Base-by-base conservation (phyloP, 2,797 vertebrate genomes). In the Uromys caudimaculatus region DNA sequence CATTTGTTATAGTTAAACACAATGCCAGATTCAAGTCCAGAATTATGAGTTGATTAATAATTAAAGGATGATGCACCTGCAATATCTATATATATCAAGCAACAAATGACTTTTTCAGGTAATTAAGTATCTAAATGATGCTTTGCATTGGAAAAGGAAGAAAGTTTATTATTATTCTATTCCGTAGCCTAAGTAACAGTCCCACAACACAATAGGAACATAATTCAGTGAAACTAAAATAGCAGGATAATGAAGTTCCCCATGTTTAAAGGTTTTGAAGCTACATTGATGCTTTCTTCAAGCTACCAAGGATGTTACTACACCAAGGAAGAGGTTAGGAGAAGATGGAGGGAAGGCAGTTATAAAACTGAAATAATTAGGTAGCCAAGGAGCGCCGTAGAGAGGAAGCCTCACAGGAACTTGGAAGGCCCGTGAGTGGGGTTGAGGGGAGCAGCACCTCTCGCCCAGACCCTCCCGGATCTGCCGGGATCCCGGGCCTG, bases 21-120 rank as follows among this genome's bases (percentile, higher is more conserved):
- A 96, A 95, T 96, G 35, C 19, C 58, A 91, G 41, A 90, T 90
- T 90, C 94, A 95, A 88, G n/a, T 93, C 16, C 27, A 64, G 93
- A 97, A 96, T 97, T 95, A 96, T 90, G 41, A 97, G 90, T 91
- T 84, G 90, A 97, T 97, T 97, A 97, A 97, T 95, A 98, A 97
- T 97, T 96, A 97, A 97, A 96, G 41, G 56, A 95, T 95, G 97
- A 90, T 81, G 29, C 17, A 93, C 85, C 84, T n/a, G 86, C 27
- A 24, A 87, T 93, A 96, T 62, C 87, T 93, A 91, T 86, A 93
- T 90, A 89, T 95, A 95, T 44, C 44, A 88, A 95, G 62, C 44
- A 85, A n/a, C 47, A 95, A 95, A 94, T 95, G 76, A 38, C 67
- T 94, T 97, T 96, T 95, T 96, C 79, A 73, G 81, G 84, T 97